Base-by-base conservation (phyloP, 2,888 invertebrate species). In the Eupithecia vulgata region DNA sequence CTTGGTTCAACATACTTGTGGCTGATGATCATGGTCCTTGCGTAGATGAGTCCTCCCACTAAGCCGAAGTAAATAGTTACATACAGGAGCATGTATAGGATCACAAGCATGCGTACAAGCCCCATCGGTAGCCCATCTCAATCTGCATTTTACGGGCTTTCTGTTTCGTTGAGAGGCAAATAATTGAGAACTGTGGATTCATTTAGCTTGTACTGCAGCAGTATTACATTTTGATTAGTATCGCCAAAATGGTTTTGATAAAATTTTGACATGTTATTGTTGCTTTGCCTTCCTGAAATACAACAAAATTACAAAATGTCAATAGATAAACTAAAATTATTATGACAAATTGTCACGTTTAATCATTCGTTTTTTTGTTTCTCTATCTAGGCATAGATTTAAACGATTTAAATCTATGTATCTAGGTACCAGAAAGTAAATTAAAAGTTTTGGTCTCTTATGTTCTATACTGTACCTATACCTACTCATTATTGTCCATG, bases 61-160 rank as follows among this genome's bases (percentile, higher is more conserved):
- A 93, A 76, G 48, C 89, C 89, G 57, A 93, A 88, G 78, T 94
- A 94, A 66, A 88, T 61, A 3, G 78, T 77, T 25, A 91, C 82
- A 76, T 89, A 93, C 21, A 88, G 15, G 4, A 93, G 78, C 84
- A 94, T 88, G 79, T 93, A 94, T 52, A 86, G 21, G 66, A 92
- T 81, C 37, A 91, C 81, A n/a, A 91, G 67, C 61, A 85, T 78
- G 71, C 92, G 90, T 70, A 93, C 62, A 5, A 90, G 75, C 68
- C 90, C 87, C 93, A 94, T 94, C 68, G 68, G 82, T 77, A 67
- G 73, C 65, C 66, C 72, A 76, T 82, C 74, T 76, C 70, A 80
- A 67, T 79, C 76, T 62, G 57, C 78, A 78, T 79, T 70, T 76
- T 59, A 70, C 15, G 65, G 70, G 34, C 40, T 68, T 64, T 69